Percentiles rank a stretch among this genome's conserved stretches.
phyloP scores from a whole-genome alignment of 1,140 invertebrate species.

The Episyrphus balteatus region DNA sequence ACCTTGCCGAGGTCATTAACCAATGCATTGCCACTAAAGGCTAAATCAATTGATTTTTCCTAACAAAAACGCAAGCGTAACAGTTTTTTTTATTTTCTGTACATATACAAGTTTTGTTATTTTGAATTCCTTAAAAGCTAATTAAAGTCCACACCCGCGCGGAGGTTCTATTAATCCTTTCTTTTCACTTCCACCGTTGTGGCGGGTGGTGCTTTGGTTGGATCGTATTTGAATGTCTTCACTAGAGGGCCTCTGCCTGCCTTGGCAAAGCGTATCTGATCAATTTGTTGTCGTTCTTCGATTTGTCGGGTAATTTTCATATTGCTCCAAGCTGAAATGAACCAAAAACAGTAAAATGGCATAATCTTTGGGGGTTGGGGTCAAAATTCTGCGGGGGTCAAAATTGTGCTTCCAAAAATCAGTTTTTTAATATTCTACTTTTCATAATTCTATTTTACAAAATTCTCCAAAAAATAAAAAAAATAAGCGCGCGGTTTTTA shows the following conservation, averaged over 20 bases:
- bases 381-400: too few relatives aligned
- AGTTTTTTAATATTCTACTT: not conserved
- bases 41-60: not conserved
- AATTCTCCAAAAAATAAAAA: too few relatives aligned
- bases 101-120: slow-evolving; percentile 7
- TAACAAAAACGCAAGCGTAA: slow-evolving; percentile 1
- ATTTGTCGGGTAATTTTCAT: slow-evolving; percentile 68
- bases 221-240: slow-evolving; percentile 81
- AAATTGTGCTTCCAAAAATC: too few relatives aligned
- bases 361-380: too few relatives aligned
- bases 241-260: slow-evolving; percentile 73
- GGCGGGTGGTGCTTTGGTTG: slow-evolving; percentile 48
- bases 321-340: slow-evolving; percentile 63
- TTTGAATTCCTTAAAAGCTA: slow-evolving; percentile 1
- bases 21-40: slow-evolving; percentile 58
- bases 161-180: slow-evolving; percentile 8
- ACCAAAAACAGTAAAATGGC: not conserved
- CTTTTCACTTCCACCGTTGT: slow-evolving; percentile 38
- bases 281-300: slow-evolving; percentile 60
- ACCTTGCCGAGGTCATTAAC: slow-evolving; percentile 88
- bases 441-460: too few relatives aligned
- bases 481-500: too few relatives aligned
- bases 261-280: slow-evolving; percentile 66
- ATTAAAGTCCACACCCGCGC: not conserved
- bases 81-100: not conserved